phyloP scores from a whole-genome alignment of 2,113 vertebrate species.

The Dascyllus trimaculatus region DNA sequence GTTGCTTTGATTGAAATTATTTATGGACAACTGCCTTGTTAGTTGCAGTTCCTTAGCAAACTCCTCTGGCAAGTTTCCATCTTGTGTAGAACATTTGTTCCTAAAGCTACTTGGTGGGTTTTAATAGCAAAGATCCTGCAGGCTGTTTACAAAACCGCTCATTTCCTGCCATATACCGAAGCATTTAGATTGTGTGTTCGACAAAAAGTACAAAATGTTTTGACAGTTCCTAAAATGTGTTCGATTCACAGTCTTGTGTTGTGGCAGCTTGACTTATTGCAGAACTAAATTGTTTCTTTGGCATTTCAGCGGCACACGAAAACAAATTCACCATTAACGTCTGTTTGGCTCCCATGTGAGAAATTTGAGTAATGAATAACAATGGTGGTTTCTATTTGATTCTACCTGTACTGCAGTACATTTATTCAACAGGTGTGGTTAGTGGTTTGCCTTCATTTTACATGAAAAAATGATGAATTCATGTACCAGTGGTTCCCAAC shows the following conservation, averaged over 20 bases:
- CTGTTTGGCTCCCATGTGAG: background rate
- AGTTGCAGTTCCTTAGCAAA: conserved; percentile 2
- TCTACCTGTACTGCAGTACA: background rate
- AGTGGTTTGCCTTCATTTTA: no score
- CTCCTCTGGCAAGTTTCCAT: background rate
- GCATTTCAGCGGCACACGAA: conserved; percentile 14
- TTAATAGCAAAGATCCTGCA: background rate
- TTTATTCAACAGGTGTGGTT: background rate
- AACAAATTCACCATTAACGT: background rate
- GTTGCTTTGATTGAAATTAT: background rate
- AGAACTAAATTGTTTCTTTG: conserved; percentile 9
- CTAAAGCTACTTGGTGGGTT: no score
- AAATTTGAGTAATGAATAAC: background rate
- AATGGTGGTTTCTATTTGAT: background rate
- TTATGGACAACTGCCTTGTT: background rate
- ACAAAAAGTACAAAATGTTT: background rate
- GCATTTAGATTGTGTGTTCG: no score
- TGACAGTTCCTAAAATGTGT: background rate
- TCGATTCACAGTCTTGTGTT: background rate
- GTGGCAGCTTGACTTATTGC: background rate
- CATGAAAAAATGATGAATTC: no score
- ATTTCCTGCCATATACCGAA: background rate
- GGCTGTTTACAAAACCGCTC: background rate
- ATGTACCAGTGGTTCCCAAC: no score
- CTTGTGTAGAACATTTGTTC: background rate